A percentile compares a stretch with the other conserved stretches of the same genome.
Conservation (phyloP, 2,797 vertebrate genomes). For the Odontamblyopus lacepedii region DNA sequence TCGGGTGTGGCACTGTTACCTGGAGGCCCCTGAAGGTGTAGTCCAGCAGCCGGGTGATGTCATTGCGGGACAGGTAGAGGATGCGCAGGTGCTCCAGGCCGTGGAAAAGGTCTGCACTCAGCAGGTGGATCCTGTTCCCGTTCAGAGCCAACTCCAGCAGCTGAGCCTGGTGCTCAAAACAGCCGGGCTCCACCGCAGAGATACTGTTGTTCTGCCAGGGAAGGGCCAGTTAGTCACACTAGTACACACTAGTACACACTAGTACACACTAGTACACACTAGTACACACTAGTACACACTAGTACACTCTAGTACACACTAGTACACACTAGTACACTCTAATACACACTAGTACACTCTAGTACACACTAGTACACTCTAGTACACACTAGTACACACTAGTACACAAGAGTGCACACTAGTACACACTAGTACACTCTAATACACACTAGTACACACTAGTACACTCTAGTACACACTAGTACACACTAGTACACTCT, state of each 20-base stretch:
- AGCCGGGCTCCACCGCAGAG: constrained; percentile 80
- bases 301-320: neutral
- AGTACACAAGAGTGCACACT: too few relatives aligned
- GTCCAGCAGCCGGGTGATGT: constrained; percentile 83
- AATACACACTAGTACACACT: too few relatives aligned
- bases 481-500: too few relatives aligned
- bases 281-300: neutral
- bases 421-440: too few relatives aligned
- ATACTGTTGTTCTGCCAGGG: constrained; percentile 84
- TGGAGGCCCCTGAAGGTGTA: constrained; percentile 88
- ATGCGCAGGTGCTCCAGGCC: constrained; percentile 88
- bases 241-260: neutral
- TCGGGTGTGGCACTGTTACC: constrained; percentile 55
- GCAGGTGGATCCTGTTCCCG: constrained; percentile 82
- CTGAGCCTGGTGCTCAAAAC: constrained; percentile 81
- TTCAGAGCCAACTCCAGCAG: constrained; percentile 89
- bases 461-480: too few relatives aligned
- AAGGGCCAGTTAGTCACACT: neutral
- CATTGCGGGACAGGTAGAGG: constrained; percentile 88
- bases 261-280: too few relatives aligned
- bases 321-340: neutral
- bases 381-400: too few relatives aligned
- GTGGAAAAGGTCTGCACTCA: constrained; percentile 81
- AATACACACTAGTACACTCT: neutral
- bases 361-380: too few relatives aligned